phyloP scores from a whole-genome alignment of 2,113 vertebrate species.

The Ctenodactylus gundi region DNA sequence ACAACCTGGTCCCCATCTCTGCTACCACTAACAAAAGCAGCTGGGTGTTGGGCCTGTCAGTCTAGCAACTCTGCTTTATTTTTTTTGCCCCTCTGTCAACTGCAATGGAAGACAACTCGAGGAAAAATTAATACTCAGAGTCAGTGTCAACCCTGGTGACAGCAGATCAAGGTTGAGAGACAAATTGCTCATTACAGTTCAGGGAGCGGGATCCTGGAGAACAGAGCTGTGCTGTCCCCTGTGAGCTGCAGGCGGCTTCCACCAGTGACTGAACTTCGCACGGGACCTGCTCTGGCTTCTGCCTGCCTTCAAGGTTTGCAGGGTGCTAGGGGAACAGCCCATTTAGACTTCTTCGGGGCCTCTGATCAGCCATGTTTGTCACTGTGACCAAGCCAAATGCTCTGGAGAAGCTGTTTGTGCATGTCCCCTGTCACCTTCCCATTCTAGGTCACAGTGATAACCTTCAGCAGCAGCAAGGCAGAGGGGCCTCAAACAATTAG shows the following conservation, averaged over 20 bases:
- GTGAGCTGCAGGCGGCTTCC: neutral
- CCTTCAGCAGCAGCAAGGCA: neutral
- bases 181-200: constrained; percentile 82
- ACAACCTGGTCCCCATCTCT: neutral
- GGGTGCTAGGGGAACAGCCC: constrained; percentile 41
- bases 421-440: neutral
- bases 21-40: constrained; percentile 38
- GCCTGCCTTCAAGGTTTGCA: neutral
- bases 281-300: neutral
- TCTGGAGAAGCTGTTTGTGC: neutral
- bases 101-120: constrained; percentile 65
- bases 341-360: neutral
- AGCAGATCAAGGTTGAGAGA: constrained; percentile 80
- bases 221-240: constrained; percentile 42
- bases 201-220: constrained; percentile 70
- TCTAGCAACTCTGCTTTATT: neutral
- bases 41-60: constrained; percentile 34
- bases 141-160: constrained; percentile 77
- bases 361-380: neutral
- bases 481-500: constrained; percentile 39
- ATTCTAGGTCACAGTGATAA: neutral
- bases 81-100: constrained; percentile 9
- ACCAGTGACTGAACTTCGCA: neutral
- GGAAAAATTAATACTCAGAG: constrained; percentile 79
- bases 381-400: neutral